Conservation (phyloP, 2,888 invertebrate species). For the Cataglyphis albicans region DNA sequence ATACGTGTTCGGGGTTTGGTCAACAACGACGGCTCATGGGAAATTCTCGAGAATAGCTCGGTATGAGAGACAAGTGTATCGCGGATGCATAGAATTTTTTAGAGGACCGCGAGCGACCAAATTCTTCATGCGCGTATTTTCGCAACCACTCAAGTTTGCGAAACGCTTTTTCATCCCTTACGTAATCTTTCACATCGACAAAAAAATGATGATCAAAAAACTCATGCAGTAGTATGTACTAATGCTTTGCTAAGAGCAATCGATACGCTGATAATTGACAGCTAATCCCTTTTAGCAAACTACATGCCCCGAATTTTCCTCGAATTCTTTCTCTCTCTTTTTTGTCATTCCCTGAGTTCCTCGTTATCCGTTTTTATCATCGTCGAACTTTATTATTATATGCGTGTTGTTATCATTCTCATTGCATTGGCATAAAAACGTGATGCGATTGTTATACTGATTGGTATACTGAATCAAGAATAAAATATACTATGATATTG, state of each 20-base stretch:
- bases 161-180: background rate
- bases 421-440: constrained; percentile 24
- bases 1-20: constrained; percentile 45
- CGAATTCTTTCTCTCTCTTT: background rate
- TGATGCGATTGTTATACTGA: constrained; percentile 21
- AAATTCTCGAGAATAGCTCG: constrained; percentile 54
- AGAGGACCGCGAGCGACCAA: constrained; percentile 59
- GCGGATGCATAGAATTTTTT: constrained; percentile 75
- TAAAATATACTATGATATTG: constrained; percentile 7
- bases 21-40: constrained; percentile 59
- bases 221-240: background rate
- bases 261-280: constrained; percentile 13
- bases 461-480: background rate
- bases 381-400: constrained; percentile 35
- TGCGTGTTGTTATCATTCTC: background rate
- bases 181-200: background rate
- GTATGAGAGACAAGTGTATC: constrained; percentile 61
- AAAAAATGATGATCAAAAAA: constrained; percentile 8
- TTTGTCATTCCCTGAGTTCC: background rate
- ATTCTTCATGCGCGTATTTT: constrained; percentile 34
- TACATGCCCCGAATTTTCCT: background rate
- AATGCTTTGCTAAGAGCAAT: background rate
- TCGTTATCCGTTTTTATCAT: constrained; percentile 45
- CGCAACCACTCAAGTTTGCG: constrained; percentile 1
- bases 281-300: constrained; percentile 56